A percentile compares a stretch with the other conserved stretches of the same genome.
Evolutionary conservation across 1,140 invertebrate genomes (phyloP).

Genomic region (Drosophila guanche): DNA sequence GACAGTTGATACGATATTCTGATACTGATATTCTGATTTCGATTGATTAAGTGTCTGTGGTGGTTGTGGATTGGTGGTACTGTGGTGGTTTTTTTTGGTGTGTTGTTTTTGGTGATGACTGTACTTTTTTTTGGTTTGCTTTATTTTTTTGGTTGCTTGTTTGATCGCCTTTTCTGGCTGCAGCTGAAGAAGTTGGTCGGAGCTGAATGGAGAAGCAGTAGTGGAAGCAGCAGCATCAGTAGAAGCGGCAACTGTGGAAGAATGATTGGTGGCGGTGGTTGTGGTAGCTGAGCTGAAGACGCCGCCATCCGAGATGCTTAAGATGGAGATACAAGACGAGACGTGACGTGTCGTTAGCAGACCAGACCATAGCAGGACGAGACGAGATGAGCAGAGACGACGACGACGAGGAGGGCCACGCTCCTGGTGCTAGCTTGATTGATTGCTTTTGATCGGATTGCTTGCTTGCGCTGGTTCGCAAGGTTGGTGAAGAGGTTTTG

Average conservation of each 20-base stretch:
- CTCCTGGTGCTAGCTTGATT: slow-evolving; percentile 46
- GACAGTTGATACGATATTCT: slow-evolving; percentile 43
- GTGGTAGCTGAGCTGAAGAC: slow-evolving; percentile 9
- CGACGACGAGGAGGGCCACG: slow-evolving; percentile 17
- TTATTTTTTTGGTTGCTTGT: slow-evolving; percentile 21
- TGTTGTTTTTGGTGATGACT: slow-evolving; percentile 40
- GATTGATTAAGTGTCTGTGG: slow-evolving; percentile 40
- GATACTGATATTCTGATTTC: slow-evolving; percentile 10
- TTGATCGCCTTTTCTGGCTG: slow-evolving; percentile 18
- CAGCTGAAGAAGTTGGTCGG: slow-evolving; percentile 43
- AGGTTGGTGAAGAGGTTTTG: slow-evolving; percentile 18
- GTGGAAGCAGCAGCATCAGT: slow-evolving; percentile 43
- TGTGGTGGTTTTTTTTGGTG: slow-evolving; percentile 17
- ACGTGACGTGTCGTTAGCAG: slow-evolving; percentile 2
- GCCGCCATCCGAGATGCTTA: slow-evolving; percentile 12
- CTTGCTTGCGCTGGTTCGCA: slow-evolving; percentile 27
- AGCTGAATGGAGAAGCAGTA: slow-evolving; percentile 57
- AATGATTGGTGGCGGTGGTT: slow-evolving; percentile 35
- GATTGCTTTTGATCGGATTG: slow-evolving; percentile 28
- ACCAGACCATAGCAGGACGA: too few species aligned
- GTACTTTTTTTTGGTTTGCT: slow-evolving; percentile 35
- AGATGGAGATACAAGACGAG: slow-evolving; percentile 6
- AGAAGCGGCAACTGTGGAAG: slow-evolving; percentile 44
- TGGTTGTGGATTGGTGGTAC: slow-evolving; percentile 33
- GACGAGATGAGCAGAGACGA: slow-evolving; percentile 14